phyloP scores from a whole-genome alignment of 2,113 vertebrate species.

The Dromaius novaehollandiae region DNA sequence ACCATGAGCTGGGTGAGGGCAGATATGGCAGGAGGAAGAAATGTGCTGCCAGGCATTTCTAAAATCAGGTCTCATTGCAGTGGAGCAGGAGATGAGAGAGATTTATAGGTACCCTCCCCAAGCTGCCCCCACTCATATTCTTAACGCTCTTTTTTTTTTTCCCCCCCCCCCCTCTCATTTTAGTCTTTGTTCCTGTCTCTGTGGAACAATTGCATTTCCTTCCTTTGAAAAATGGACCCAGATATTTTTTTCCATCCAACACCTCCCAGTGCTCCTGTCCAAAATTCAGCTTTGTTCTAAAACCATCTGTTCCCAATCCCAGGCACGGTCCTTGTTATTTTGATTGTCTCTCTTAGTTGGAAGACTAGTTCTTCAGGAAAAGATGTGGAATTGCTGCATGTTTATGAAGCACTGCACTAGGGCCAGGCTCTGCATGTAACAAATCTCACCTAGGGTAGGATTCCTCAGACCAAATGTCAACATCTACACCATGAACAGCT shows the following conservation, averaged over 20 bases:
- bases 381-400: background rate
- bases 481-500: background rate
- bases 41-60: background rate
- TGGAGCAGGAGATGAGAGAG: background rate
- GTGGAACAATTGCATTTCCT: background rate
- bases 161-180: background rate
- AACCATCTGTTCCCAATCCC: conserved; percentile 3
- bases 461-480: background rate
- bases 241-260: background rate
- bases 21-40: background rate
- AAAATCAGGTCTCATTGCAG: background rate
- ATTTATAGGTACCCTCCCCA: background rate
- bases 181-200: background rate
- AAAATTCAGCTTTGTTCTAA: conserved; percentile 2
- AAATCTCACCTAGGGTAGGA: background rate
- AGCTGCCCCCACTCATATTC: background rate
- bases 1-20: background rate
- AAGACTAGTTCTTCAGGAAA: background rate
- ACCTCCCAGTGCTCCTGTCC: background rate
- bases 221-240: background rate
- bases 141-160: background rate
- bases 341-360: background rate
- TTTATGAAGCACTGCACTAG: background rate
- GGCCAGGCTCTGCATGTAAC: background rate
- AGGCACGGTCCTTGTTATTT: background rate